Evolutionary conservation across 2,888 invertebrate genomes (phyloP).

Genomic region (Hirudinaria manillensis): DNA sequence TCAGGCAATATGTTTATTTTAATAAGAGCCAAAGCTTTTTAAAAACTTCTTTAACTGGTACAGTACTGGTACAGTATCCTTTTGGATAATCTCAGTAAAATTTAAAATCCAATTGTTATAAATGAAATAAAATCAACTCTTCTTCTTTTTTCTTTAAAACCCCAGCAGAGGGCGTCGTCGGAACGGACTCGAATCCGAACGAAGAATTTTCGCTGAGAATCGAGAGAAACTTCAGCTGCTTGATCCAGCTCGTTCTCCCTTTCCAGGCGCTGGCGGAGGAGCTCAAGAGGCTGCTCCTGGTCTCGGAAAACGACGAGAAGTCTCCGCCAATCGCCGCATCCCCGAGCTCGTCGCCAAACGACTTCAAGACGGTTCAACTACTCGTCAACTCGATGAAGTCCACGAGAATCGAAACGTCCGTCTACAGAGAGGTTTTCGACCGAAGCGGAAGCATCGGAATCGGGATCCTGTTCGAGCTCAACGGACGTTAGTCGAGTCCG

Average conservation of each 20-base stretch:
- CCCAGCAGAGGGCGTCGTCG: neutral
- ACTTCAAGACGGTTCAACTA: neutral
- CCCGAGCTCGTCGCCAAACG: neutral
- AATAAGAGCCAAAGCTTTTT: no score
- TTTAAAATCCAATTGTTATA: no score
- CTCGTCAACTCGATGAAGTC: neutral
- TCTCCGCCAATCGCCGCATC: neutral
- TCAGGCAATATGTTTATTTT: no score
- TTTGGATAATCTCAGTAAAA: no score
- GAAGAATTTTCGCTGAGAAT: neutral
- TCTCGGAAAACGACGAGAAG: neutral
- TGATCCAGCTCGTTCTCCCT: neutral
- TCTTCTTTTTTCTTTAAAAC: no score
- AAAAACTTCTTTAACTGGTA: no score
- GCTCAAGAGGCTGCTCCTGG: neutral
- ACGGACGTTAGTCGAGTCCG: neutral
- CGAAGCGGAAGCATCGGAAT: neutral
- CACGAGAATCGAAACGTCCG: neutral
- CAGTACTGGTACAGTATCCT: no score
- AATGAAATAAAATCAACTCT: no score
- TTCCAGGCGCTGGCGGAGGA: neutral
- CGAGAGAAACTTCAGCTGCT: conserved; percentile 5
- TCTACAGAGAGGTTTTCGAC: neutral
- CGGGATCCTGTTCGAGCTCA: neutral
- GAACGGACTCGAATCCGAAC: neutral